Base-by-base conservation (phyloP, 2,797 vertebrate species). In the Pelodytes ibericus region DNA sequence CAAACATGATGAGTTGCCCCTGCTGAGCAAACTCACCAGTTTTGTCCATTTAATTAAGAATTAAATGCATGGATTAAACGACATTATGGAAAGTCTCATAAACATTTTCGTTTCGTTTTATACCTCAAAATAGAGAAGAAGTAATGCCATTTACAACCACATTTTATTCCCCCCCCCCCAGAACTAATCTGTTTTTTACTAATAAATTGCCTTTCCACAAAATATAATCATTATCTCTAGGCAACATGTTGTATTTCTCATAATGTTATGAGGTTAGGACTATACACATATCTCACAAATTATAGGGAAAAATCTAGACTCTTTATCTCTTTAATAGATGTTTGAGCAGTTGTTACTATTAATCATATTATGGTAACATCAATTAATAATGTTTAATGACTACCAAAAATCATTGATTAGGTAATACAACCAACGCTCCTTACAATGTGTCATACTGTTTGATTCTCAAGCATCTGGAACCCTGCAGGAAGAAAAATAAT, bases 381-480 rank as follows among this genome's bases (percentile, higher is more conserved):
- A 7, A 61, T 61, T 61, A 72, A 67, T 68, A 30, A n/a, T 25
- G 6, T 65, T 13, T 53, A 67, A 60, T 66, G 20, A 60, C 22
- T 29, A 36, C 29, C 59, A 39, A 11, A 26, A 53, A 56, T 65
- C 22, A 72, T 22, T 66, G 61, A 77, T 58, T 62, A 24, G 24
- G 41, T 27, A 26, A 22, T 30, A 71, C 64, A 71, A 65, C 64
- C 30, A n/a, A 36, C 33, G 57, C n/a, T 71, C 24, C 31, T 8
- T 51, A 44, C 63, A n/a, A 59, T 65, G 13, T 58, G 18, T 71
- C 36, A 71, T 16, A 51, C 26, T 66, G 51, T 72, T 66, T 49
- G 39, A 71, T 41, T 49, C 66, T 29, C 4, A n/a, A 72, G 22
- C 75, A 78, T 56, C 71, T 72, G 70, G 62, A 60, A 22, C 63